phyloP scores from a whole-genome alignment of 35 echinoderm and acorn worm species.

The Diadema setosum region DNA sequence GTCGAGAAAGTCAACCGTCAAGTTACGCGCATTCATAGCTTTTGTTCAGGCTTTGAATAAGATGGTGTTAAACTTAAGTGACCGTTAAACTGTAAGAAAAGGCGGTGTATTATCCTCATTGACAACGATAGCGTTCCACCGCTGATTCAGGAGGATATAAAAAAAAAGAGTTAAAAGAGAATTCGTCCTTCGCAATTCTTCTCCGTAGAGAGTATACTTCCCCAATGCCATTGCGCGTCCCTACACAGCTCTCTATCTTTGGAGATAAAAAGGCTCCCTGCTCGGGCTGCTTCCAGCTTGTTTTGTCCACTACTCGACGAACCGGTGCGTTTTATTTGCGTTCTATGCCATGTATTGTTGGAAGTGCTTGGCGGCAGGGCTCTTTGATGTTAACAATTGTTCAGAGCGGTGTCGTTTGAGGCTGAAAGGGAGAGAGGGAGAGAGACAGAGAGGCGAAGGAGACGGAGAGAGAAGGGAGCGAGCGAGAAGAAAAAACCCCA shows the following conservation, averaged over 20 bases:
- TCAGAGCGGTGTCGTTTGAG: not conserved
- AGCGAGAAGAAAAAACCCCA: not conserved
- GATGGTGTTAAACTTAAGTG: not conserved
- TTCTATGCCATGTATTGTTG: not conserved
- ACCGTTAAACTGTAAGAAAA: not conserved
- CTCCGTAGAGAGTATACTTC: too few species aligned
- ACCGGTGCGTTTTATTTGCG: not conserved
- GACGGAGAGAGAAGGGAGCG: not conserved
- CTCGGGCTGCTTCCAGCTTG: not conserved
- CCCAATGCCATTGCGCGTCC: too few species aligned
- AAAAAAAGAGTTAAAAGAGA: too few species aligned
- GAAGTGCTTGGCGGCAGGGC: not conserved
- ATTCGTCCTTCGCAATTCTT: too few species aligned
- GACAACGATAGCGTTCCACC: not conserved
- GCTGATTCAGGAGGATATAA: not conserved
- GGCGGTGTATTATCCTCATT: not conserved
- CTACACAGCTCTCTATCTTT: too few species aligned
- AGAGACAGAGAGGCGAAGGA: not conserved
- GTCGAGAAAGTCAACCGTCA: not conserved
- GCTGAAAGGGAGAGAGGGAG: not conserved
- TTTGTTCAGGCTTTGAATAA: not conserved
- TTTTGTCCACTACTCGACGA: not conserved
- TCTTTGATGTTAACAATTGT: slow-evolving; percentile 1
- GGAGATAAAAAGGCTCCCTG: too few species aligned
- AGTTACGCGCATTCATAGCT: not conserved